Evolutionary conservation across 1,140 invertebrate genomes (phyloP), one percentile per base, ranked within the genome.

Genomic region (Aphelinus certus): DNA sequence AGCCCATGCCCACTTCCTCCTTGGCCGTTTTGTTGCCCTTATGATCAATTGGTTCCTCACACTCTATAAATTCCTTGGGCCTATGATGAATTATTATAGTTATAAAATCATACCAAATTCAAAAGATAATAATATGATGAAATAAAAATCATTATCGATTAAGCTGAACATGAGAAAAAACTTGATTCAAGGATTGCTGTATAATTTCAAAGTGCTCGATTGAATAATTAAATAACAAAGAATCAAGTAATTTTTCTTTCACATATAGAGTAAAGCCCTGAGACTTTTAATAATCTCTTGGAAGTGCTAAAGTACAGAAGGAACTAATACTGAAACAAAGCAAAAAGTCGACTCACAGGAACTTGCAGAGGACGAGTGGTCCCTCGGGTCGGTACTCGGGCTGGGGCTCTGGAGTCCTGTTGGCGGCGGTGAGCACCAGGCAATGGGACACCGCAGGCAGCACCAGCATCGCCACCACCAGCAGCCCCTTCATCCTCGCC

Each of bases 51-150:
- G 95, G 95, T 10, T 94, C 92, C 73, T 96, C 94, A 84, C 97
- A 99, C 62, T 96, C 93, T 7, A 99, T 87, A 87, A 98, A 98
- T 81, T 98, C 96, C 73, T 94, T 88, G 1, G 95, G 93, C 70
- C 95, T 92, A 81, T 86, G 93, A 85, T 81, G 89, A 82, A 88
- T 58, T 61, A n/a, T 49, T 7, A 26, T 26, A 26, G 26, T 26
- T 26, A 26, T 26, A 26, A 26, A 26, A 26, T 26, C 26, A 26
- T 26, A 26, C 26, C 26, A 26, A 26, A 26, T 26, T 26, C 26
- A 45, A 63, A 49, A 66, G 55, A 46, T 49, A 61, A 9, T 53
- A n/a, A 51, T 7, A 10, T 47, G 67, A 58, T 9, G n/a, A 26
- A 1, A 55, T 3, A 1, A 0, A 49, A 60, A 61, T 26, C n/a